A percentile compares a stretch with the other conserved stretches of the same genome.
Evolutionary conservation across 2,888 invertebrate species (phyloP).

Genomic region (Xestia ashworthii): DNA sequence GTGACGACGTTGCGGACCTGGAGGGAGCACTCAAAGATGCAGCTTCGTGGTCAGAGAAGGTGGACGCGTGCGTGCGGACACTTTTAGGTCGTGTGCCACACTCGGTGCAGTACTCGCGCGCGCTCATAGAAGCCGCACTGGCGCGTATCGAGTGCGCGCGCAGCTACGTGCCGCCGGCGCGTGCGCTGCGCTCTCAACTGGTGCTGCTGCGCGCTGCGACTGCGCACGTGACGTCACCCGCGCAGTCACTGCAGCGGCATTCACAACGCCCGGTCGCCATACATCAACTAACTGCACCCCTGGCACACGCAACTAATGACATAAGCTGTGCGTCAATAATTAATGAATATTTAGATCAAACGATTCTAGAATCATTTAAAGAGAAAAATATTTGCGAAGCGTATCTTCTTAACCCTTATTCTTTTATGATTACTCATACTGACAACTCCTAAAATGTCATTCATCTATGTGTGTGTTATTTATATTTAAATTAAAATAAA

Average conservation of each 20-base stretch:
- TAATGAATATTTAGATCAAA: conserved; percentile 68
- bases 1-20: conserved; percentile 50
- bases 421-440: conserved; percentile 27
- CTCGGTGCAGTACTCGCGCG: conserved; percentile 72
- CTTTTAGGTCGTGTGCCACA: conserved; percentile 69
- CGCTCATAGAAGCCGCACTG: conserved; percentile 70
- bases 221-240: neutral
- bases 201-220: neutral
- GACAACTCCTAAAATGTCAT: neutral
- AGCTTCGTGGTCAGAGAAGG: conserved; percentile 71
- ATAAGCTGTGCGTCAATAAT: conserved; percentile 70
- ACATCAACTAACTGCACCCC: conserved; percentile 46
- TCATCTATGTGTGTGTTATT: neutral
- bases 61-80: conserved; percentile 66
- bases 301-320: conserved; percentile 68
- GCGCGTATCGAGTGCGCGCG: conserved; percentile 66
- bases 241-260: neutral
- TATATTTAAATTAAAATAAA: conserved; percentile 29
- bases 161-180: conserved; percentile 43
- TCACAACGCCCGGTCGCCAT: conserved; percentile 6
- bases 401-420: conserved; percentile 52
- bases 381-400: conserved; percentile 72
- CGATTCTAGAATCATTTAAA: conserved; percentile 66
- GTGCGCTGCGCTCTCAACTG: conserved; percentile 67
- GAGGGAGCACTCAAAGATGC: conserved; percentile 49